Percentiles rank a stretch among this genome's conserved stretches.
Evolutionary conservation across 2,797 vertebrate genomes (phyloP).

Genomic region (Anguilla megastoma): DNA sequence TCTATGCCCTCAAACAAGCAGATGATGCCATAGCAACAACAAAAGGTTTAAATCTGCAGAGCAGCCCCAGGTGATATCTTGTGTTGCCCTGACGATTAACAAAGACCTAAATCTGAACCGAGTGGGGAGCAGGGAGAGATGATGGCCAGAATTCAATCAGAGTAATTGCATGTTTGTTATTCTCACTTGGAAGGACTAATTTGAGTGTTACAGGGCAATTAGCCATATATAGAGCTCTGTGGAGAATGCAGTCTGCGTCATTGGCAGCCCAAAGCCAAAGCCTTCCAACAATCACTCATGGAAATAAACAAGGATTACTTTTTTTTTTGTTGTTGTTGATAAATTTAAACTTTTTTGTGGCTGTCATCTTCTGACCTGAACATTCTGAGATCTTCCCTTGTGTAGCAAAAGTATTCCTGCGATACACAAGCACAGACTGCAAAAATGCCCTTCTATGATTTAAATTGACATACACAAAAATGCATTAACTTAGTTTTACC

Average conservation of each 20-base stretch:
- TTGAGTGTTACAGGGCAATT: slow-evolving; percentile 63
- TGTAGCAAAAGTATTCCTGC: not conserved
- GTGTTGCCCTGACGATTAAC: slow-evolving; percentile 49
- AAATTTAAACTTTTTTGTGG: not conserved
- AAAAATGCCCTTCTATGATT: not conserved
- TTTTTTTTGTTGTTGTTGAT: not conserved
- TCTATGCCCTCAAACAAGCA: not conserved
- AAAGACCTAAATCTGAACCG: slow-evolving; percentile 53
- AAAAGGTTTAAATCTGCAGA: not conserved
- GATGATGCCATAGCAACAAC: not conserved
- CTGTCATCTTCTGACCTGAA: not conserved
- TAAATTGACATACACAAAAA: not conserved
- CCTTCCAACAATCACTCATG: slow-evolving; percentile 28
- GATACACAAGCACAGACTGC: not conserved
- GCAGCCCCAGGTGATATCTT: not conserved
- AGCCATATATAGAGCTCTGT: slow-evolving; percentile 50
- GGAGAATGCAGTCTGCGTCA: slow-evolving; percentile 40
- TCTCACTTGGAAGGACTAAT: slow-evolving; percentile 60
- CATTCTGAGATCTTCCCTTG: not conserved
- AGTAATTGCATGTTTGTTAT: slow-evolving; percentile 67
- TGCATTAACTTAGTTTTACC: not conserved
- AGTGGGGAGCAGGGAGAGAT: not conserved
- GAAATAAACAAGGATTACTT: not conserved
- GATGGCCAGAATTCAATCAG: slow-evolving; percentile 32
- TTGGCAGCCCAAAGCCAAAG: slow-evolving; percentile 39